Evolutionary conservation across 2,113 vertebrate genomes (phyloP).

Genomic region (Hemiprocne comata): DNA sequence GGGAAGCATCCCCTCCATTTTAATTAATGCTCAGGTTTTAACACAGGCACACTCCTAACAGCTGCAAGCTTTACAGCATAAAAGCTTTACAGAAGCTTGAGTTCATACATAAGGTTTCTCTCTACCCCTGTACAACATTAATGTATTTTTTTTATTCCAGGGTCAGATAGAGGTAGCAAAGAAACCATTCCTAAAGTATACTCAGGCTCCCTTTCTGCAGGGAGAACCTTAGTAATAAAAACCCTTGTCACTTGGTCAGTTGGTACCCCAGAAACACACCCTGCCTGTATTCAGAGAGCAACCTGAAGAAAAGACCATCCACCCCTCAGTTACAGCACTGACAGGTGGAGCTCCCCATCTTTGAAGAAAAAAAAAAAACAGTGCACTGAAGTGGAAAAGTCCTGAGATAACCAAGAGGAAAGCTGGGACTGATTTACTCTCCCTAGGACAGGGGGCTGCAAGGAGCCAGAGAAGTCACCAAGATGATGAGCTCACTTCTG

Average conservation of each 20-base stretch:
- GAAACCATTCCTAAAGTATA: not conserved
- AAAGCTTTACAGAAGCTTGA: not conserved
- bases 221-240: constrained; percentile 67
- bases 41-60: not conserved
- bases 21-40: not conserved
- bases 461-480: not conserved
- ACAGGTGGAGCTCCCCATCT: not conserved
- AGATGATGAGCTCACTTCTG: not conserved
- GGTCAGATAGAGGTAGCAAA: not conserved
- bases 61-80: constrained; percentile 36
- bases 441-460: not conserved
- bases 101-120: not conserved
- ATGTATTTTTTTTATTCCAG: not conserved
- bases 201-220: not conserved
- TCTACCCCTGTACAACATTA: not conserved
- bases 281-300: not conserved
- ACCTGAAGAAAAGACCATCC: not conserved
- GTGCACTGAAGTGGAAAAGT: not conserved
- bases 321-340: not conserved
- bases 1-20: not conserved
- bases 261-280: constrained; percentile 37
- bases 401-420: not conserved
- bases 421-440: not conserved
- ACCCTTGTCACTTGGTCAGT: constrained; percentile 22
- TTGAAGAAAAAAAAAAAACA: not conserved